Conservation (phyloP, 1,140 invertebrate genomes). For the Trypoxylus dichotomus region DNA sequence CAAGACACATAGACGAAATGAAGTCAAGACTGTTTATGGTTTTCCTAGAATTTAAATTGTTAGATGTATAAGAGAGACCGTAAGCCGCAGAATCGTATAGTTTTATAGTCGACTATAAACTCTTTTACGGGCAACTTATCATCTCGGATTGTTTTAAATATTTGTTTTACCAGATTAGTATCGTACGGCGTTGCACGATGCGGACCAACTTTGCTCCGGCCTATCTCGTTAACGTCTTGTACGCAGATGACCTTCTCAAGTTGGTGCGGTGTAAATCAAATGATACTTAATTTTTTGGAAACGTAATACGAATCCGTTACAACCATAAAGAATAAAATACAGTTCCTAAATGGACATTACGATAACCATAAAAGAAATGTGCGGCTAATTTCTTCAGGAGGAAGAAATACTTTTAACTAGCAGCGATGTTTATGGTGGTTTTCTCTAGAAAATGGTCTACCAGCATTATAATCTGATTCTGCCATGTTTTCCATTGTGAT, state of each 20-base stretch:
- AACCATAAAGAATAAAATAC: too few species aligned
- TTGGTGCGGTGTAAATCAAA: neutral
- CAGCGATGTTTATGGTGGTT: too few species aligned
- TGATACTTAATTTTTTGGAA: too few species aligned
- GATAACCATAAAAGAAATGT: too few species aligned
- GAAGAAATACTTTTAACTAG: too few species aligned
- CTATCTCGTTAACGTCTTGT: neutral
- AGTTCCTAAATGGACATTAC: too few species aligned
- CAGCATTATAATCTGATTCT: too few species aligned
- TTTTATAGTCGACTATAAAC: neutral
- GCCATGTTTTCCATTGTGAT: too few species aligned
- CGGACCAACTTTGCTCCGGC: neutral
- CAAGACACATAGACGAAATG: neutral
- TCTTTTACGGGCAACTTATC: neutral
- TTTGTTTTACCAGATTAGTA: constrained; percentile 3
- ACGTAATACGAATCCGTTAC: too few species aligned
- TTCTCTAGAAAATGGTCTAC: too few species aligned
- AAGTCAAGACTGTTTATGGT: neutral
- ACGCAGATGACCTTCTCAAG: neutral
- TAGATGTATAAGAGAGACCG: neutral
- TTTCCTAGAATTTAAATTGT: neutral
- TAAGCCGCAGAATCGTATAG: neutral
- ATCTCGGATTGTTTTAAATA: constrained; percentile 3
- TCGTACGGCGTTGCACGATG: neutral
- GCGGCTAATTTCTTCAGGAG: too few species aligned